Evolutionary conservation across 2,797 vertebrate genomes (phyloP), one percentile per base, ranked within the genome.

Genomic region (Lateolabrax maculatus): DNA sequence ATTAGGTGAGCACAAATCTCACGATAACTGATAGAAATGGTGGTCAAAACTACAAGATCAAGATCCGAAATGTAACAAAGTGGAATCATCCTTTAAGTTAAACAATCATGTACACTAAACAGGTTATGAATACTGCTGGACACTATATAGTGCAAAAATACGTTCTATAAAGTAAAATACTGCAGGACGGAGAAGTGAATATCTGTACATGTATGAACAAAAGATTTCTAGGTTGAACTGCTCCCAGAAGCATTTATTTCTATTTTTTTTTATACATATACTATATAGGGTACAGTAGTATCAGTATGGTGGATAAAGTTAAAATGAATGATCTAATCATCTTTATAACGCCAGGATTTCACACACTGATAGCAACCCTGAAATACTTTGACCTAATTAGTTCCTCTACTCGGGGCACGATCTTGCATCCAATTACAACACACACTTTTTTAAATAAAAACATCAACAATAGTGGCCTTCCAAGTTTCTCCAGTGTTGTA

Each of bases 401-500:
- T 77, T 83, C 53, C 74, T 58, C 43, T 77, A 44, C 18, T 13
- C 13, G 27, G 16, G 4, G 2, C 51, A 70, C 89, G 58, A 89
- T 89, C 85, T 87, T n/a, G 61, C 43, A 49, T 83, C 90, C 86
- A 89, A 52, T 69, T 72, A 75, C 70, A 91, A 71, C 85, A 87
- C 72, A 78, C 53, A 69, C n/a, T 57, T 77, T 61, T 79, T 37
- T 79, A 21, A 60, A 75, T 81, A 67, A 78, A 91, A 85, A 85
- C 57, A 91, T 83, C 77, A 91, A 84, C 84, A 89, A 15, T 16
- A 2, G 6, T 44, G 63, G 41, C 87, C 83, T 91, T 91, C n/a
- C 77, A 89, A 89, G 84, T 90, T 74, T 86, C 41, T 91, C 87
- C 81, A 91, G 81, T 82, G 0, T 84, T 72, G 76, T 71, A 60